A percentile compares a stretch with the other conserved stretches of the same genome.
These are phyloP conservation scores for Branchipolynoe longqiensis DNA, from an alignment of 2,888 invertebrate species.

Conservation along the genomic window DNA sequence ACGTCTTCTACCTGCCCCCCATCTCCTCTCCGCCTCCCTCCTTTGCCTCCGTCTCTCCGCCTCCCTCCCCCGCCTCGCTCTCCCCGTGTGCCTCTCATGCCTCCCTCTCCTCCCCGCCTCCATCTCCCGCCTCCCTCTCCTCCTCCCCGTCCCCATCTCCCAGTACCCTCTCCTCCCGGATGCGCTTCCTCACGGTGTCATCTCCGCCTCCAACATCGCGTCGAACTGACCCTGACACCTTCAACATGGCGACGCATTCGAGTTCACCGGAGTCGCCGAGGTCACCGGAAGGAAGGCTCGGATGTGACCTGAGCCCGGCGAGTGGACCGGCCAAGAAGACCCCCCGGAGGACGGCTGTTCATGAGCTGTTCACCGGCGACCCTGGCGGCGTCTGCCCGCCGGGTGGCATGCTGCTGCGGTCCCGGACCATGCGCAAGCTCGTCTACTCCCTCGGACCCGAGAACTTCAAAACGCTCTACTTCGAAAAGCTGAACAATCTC, in stretches of 20 bases:
- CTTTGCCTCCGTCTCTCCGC: neutral
- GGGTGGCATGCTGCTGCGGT: neutral
- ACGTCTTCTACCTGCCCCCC: neutral
- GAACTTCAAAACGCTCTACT: constrained; percentile 14
- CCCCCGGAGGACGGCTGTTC: neutral
- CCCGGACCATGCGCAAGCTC: neutral
- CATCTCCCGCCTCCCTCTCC: neutral
- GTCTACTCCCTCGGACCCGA: neutral
- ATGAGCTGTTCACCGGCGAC: constrained; percentile 24
- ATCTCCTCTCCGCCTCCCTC: neutral
- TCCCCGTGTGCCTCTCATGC: neutral
- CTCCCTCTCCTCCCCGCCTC: neutral
- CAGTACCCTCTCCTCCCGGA: neutral
- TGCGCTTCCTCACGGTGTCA: neutral
- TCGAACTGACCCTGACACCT: too few relatives aligned
- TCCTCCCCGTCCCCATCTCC: neutral
- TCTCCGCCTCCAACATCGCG: neutral
- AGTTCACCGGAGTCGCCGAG: too few relatives aligned
- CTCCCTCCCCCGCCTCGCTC: neutral
- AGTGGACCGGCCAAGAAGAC: neutral
- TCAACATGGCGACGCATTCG: too few relatives aligned
- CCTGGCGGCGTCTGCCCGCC: too few relatives aligned
- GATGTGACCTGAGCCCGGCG: neutral
- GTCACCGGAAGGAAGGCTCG: too few relatives aligned
- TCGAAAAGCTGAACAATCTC: neutral